Conservation (phyloP, 2,797 vertebrate genomes). For the Chloroceryle amazona region DNA sequence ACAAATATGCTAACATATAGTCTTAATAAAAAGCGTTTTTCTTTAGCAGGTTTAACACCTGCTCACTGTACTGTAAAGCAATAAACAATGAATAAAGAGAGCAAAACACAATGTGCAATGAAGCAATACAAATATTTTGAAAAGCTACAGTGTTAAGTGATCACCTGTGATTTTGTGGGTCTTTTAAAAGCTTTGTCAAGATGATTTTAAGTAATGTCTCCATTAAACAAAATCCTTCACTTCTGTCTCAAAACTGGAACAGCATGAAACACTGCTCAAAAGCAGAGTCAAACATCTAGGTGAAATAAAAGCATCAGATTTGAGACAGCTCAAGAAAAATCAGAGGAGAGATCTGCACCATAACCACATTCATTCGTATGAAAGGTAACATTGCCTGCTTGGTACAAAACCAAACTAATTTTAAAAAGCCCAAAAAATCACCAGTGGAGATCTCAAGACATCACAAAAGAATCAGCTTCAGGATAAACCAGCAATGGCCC, state of each 20-base stretch:
- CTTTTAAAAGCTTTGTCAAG: conserved; percentile 52
- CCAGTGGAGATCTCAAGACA: background rate
- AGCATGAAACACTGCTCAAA: conserved; percentile 40
- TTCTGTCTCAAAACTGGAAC: conserved; percentile 41
- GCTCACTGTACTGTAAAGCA: conserved; percentile 50
- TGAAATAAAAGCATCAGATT: conserved; percentile 31
- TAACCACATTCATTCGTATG: background rate
- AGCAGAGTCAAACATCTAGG: background rate
- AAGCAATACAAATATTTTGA: conserved; percentile 62
- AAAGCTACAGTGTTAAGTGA: conserved; percentile 65
- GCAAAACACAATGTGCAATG: conserved; percentile 51
- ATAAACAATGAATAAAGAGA: conserved; percentile 69
- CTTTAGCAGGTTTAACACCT: conserved; percentile 65
- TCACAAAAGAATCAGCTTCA: background rate
- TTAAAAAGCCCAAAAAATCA: conserved; percentile 9
- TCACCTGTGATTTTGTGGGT: conserved; percentile 64
- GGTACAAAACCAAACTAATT: background rate
- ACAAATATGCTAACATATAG: background rate
- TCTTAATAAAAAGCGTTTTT: conserved; percentile 43
- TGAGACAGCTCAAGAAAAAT: conserved; percentile 4
- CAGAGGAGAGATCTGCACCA: background rate
- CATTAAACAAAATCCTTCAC: conserved; percentile 40
- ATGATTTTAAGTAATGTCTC: conserved; percentile 47
- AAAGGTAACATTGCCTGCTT: background rate
- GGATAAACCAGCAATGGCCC: background rate